A percentile compares a stretch with the other conserved stretches of the same genome.
phyloP scores from a whole-genome alignment of 2,113 vertebrate genomes.

The Telmatochromis sp. region DNA sequence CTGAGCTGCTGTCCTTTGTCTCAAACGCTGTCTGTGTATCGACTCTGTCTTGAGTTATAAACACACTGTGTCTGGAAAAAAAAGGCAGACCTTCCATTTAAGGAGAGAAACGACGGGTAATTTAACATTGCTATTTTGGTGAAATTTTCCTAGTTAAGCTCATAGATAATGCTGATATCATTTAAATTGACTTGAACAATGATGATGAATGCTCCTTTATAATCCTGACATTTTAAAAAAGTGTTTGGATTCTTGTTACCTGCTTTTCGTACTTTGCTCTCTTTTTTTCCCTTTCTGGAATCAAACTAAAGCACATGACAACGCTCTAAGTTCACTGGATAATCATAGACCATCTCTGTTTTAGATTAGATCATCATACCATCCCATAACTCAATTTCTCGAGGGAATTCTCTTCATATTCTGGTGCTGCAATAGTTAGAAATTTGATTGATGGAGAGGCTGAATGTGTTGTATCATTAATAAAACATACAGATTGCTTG shows the following conservation, averaged over 20 bases:
- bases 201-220: background rate
- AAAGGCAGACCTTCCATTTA: background rate
- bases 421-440: background rate
- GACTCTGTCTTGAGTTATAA: background rate
- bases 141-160: background rate
- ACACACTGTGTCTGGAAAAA: background rate
- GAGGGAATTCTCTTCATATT: background rate
- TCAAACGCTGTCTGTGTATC: background rate
- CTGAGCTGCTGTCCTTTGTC: conserved; percentile 21
- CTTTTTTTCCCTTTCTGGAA: background rate
- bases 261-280: background rate
- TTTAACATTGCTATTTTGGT: background rate
- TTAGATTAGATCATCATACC: conserved; percentile 35
- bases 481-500: background rate
- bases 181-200: background rate
- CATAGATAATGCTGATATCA: background rate
- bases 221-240: background rate
- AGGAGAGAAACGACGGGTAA: no score
- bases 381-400: conserved; percentile 21
- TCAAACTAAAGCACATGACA: conserved; percentile 27
- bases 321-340: conserved; percentile 3
- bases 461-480: background rate
- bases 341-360: conserved; percentile 19
- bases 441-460: background rate
- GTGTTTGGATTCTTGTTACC: background rate